phyloP scores from a whole-genome alignment of 2,888 invertebrate species.

The Platynereis dumerilii region DNA sequence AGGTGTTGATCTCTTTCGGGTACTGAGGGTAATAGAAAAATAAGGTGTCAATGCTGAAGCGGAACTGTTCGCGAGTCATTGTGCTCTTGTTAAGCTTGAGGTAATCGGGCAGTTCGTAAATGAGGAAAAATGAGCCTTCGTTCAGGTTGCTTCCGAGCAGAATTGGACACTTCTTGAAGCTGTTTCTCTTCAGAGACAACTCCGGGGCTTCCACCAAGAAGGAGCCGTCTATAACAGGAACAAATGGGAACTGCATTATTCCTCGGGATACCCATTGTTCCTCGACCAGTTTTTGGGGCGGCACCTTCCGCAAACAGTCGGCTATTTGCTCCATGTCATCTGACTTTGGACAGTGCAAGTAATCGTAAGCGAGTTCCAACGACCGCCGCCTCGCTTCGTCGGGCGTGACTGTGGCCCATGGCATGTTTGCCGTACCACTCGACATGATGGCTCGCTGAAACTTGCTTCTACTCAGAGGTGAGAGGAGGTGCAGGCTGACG shows the following conservation, averaged over 20 bases:
- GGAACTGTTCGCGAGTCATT: slow-evolving; percentile 80
- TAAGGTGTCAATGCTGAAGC: slow-evolving; percentile 78
- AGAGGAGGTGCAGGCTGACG: slow-evolving; percentile 78
- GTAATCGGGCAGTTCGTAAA: slow-evolving; percentile 75
- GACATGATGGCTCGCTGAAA: slow-evolving; percentile 85
- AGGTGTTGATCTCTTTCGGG: slow-evolving; percentile 71
- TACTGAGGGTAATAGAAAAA: slow-evolving; percentile 73
- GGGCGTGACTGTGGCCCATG: slow-evolving; percentile 88
- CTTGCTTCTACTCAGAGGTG: slow-evolving; percentile 84
- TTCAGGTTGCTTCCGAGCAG: slow-evolving; percentile 91
- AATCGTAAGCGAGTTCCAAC: slow-evolving; percentile 72
- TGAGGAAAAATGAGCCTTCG: slow-evolving; percentile 92
- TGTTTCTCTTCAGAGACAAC: slow-evolving; percentile 75
- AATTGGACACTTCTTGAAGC: slow-evolving; percentile 91
- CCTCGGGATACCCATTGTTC: slow-evolving; percentile 49
- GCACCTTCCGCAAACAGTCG: slow-evolving; percentile 30
- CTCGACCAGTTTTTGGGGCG: slow-evolving; percentile 32
- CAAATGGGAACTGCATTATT: slow-evolving; percentile 88
- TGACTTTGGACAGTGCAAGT: slow-evolving; percentile 27
- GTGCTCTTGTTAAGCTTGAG: slow-evolving; percentile 54
- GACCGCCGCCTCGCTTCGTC: slow-evolving; percentile 81
- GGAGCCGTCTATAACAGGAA: slow-evolving; percentile 90
- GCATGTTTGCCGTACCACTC: slow-evolving; percentile 88
- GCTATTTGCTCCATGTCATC: slow-evolving; percentile 30
- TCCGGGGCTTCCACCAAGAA: slow-evolving; percentile 80